Conservation (phyloP, 2,797 vertebrate species). For the Sphaeramia orbicularis region DNA sequence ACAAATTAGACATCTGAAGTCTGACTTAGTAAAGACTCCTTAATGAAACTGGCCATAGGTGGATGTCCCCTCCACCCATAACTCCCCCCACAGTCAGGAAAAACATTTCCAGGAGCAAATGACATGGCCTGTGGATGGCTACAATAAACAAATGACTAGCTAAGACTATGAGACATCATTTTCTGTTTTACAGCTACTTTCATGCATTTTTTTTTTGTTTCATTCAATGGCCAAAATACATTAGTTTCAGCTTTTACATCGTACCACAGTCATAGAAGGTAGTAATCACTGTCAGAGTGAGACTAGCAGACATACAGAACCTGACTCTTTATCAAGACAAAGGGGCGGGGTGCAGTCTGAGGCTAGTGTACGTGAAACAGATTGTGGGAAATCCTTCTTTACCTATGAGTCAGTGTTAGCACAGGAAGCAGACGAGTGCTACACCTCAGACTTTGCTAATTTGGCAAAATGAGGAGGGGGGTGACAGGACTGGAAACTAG, state of each 20-base stretch:
- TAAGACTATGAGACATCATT: slow-evolving; percentile 54
- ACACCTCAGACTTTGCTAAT: slow-evolving; percentile 52
- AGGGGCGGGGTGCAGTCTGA: slow-evolving; percentile 23
- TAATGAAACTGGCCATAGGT: background rate
- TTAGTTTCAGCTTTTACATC: slow-evolving; percentile 64
- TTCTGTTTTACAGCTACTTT: slow-evolving; percentile 62
- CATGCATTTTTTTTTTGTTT: slow-evolving; percentile 77
- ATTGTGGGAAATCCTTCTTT: slow-evolving; percentile 44
- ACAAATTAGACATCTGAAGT: too few relatives aligned
- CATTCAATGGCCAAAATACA: slow-evolving; percentile 73
- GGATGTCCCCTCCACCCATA: background rate
- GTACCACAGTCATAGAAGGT: slow-evolving; percentile 32
- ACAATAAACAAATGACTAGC: slow-evolving; percentile 51
- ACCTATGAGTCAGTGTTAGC: slow-evolving; percentile 55
- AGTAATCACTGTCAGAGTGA: slow-evolving; percentile 31
- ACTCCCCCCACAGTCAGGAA: background rate
- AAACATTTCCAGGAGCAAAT: slow-evolving; percentile 30
- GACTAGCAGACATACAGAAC: slow-evolving; percentile 24
- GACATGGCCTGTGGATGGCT: slow-evolving; percentile 46
- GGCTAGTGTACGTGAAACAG: slow-evolving; percentile 15
- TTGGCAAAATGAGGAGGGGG: slow-evolving; percentile 53
- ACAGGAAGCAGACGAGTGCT: slow-evolving; percentile 48
- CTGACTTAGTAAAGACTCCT: too few relatives aligned
- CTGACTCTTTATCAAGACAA: slow-evolving; percentile 18
- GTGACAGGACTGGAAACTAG: slow-evolving; percentile 40